Percentiles rank a stretch among this genome's conserved stretches.
Conservation (phyloP, 2,113 vertebrate genomes). For the Anarhynchus alexandrinus region DNA sequence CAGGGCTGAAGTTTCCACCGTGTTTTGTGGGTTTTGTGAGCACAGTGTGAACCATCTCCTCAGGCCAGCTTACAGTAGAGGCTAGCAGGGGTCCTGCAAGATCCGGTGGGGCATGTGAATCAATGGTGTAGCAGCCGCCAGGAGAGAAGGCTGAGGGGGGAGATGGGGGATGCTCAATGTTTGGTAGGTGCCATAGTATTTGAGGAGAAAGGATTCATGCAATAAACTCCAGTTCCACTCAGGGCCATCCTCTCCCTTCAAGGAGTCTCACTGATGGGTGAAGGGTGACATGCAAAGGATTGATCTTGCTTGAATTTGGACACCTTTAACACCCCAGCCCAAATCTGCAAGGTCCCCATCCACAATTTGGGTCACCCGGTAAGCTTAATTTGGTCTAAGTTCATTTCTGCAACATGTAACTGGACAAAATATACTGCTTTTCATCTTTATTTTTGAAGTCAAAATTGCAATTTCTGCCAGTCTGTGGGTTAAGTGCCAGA, state of each 20-base stretch:
- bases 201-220: neutral
- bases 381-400: neutral
- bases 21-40: conserved; percentile 34
- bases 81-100: conserved; percentile 15
- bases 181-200: neutral
- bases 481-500: neutral
- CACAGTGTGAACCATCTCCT: conserved; percentile 35
- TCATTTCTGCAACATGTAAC: neutral
- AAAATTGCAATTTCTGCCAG: neutral
- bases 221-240: neutral
- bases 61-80: neutral
- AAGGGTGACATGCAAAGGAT: neutral
- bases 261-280: neutral
- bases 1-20: conserved; percentile 31
- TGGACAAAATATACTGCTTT: neutral
- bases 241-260: neutral
- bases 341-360: neutral
- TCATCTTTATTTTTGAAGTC: neutral
- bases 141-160: neutral
- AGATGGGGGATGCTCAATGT: neutral
- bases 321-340: neutral
- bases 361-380: neutral
- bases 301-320: neutral
- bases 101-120: conserved; percentile 19
- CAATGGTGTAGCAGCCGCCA: neutral